Percentiles rank a stretch among this genome's conserved stretches.
Conservation (phyloP, 1,140 invertebrate species). For the Drosophila kurseongensis region DNA sequence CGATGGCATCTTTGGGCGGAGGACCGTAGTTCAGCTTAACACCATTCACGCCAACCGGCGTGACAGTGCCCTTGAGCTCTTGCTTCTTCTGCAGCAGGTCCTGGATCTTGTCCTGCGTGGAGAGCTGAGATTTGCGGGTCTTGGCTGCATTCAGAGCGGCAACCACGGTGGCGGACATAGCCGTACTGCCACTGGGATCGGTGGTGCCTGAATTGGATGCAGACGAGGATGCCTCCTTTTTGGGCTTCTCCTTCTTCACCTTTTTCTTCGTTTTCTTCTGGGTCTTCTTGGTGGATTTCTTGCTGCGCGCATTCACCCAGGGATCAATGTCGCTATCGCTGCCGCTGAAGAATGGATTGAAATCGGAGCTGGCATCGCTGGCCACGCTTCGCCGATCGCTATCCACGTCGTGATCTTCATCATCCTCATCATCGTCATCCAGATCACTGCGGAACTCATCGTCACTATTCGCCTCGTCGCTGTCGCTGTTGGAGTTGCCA, state of each 20-base stretch:
- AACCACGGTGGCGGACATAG: constrained; percentile 55
- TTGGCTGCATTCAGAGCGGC: constrained; percentile 67
- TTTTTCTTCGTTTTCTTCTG: constrained; percentile 85
- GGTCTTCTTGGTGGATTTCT: constrained; percentile 62
- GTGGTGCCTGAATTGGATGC: constrained; percentile 1
- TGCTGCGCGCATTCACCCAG: constrained; percentile 89
- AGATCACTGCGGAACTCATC: constrained; percentile 35
- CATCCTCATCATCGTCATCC: constrained; percentile 45
- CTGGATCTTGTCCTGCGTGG: constrained; percentile 91
- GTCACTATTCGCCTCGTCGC: constrained; percentile 50
- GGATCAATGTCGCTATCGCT: constrained; percentile 93
- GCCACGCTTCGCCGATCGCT: constrained; percentile 84
- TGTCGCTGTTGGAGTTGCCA: constrained; percentile 54
- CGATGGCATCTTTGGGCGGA: constrained; percentile 92
- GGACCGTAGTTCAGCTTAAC: constrained; percentile 85
- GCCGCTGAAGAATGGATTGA: constrained; percentile 95
- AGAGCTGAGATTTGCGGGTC: constrained; percentile 85
- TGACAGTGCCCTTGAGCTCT: constrained; percentile 77
- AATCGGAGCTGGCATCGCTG: constrained; percentile 89
- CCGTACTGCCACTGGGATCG: constrained; percentile 31
- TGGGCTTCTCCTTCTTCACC: constrained; percentile 86
- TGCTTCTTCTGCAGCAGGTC: constrained; percentile 88
- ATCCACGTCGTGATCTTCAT: constrained; percentile 64
- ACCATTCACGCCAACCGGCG: constrained; percentile 79
- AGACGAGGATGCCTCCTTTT: constrained; percentile 47